These are phyloP conservation scores for Perodicticus potto DNA, from an alignment of 2,797 vertebrate genomes.

Conservation along the genomic window DNA sequence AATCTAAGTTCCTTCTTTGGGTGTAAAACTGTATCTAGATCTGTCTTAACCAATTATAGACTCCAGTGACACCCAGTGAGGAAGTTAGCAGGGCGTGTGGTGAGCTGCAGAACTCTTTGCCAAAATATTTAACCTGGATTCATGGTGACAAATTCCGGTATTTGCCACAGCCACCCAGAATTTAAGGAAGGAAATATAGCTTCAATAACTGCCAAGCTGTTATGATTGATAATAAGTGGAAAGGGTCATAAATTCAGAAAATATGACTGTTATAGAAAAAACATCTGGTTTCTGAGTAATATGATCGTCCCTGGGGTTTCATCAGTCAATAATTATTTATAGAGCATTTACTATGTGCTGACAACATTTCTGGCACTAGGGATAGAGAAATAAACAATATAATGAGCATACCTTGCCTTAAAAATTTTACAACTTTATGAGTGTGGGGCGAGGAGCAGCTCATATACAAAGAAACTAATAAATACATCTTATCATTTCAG, in stretches of 20 bases:
- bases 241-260: constrained; percentile 64
- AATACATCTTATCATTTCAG: not conserved
- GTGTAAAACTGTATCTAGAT: not conserved
- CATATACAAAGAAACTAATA: not conserved
- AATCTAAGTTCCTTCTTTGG: constrained; percentile 26
- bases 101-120: constrained; percentile 5
- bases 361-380: not conserved
- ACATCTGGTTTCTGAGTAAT: not conserved
- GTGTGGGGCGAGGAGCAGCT: not conserved
- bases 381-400: constrained; percentile 24
- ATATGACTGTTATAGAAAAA: constrained; percentile 41
- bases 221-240: constrained; percentile 25
- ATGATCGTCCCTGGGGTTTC: not conserved
- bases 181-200: constrained; percentile 26
- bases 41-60: not conserved
- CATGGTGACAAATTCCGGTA: constrained; percentile 9
- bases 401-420: not conserved
- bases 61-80: not conserved
- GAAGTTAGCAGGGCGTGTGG: not conserved
- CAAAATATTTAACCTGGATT: constrained; percentile 62
- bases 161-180: not conserved
- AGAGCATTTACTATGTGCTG: not conserved
- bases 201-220: not conserved
- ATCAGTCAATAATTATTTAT: constrained; percentile 44
- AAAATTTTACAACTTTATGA: not conserved